A percentile compares a stretch with the other conserved stretches of the same genome.
These are phyloP conservation scores for Ganaspis brasiliensis DNA, from an alignment of 2,888 invertebrate genomes.

Conservation along the genomic window DNA sequence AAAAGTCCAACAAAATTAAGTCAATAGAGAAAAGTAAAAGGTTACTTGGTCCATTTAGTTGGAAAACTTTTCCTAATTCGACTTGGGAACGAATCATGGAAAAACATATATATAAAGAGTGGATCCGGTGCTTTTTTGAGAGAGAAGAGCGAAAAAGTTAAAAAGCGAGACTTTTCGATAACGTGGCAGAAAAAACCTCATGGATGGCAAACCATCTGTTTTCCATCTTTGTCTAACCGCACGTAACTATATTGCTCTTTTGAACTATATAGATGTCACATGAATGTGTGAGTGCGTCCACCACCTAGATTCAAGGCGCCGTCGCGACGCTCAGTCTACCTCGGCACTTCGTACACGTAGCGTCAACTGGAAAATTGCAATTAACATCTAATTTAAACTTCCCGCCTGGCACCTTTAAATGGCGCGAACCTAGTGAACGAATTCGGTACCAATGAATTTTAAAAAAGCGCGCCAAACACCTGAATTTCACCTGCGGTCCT, in stretches of 20 bases:
- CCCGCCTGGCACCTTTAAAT: neutral
- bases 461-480: neutral
- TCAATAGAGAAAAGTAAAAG: no score
- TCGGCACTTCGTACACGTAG: conserved; percentile 74
- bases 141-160: neutral
- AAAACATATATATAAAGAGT: no score
- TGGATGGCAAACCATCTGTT: neutral
- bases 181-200: no score
- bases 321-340: conserved; percentile 79
- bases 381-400: conserved; percentile 5
- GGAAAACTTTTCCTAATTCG: no score
- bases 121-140: no score
- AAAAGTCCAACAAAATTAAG: neutral
- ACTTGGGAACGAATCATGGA: no score
- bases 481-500: neutral
- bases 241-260: conserved; percentile 29
- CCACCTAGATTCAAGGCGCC: conserved; percentile 70
- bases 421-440: neutral
- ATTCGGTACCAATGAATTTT: neutral
- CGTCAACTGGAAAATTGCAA: conserved; percentile 51
- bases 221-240: conserved; percentile 31
- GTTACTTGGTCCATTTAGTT: no score
- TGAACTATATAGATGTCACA: conserved; percentile 41
- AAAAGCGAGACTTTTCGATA: neutral
- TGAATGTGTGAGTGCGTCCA: conserved; percentile 52